Conservation (phyloP, 2,113 vertebrate species). For the Odontophorus gujanensis region DNA sequence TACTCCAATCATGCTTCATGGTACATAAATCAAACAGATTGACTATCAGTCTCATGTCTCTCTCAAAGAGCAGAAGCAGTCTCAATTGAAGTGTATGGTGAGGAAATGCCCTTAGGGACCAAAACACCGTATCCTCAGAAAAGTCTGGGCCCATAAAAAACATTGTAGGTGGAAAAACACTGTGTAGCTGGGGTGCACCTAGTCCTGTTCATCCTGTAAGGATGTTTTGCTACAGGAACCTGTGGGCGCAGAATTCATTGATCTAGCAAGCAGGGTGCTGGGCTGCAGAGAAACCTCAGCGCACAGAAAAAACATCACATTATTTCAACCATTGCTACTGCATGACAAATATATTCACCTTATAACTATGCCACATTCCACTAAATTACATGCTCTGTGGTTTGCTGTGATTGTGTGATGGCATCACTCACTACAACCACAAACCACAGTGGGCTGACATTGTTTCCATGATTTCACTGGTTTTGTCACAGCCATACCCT, state of each 20-base stretch:
- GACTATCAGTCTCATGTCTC: conserved; percentile 20
- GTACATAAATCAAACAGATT: conserved; percentile 61
- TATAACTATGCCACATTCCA: neutral
- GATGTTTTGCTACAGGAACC: neutral
- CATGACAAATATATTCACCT: neutral
- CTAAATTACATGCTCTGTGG: neutral
- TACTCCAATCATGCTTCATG: conserved; percentile 20
- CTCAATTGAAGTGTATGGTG: neutral
- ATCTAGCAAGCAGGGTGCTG: neutral
- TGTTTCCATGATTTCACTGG: neutral
- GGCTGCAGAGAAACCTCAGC: neutral
- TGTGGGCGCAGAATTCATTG: neutral
- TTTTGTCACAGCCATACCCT: neutral
- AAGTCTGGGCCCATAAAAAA: neutral
- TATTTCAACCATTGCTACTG: neutral
- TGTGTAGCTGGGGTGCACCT: neutral
- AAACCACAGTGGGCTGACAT: neutral
- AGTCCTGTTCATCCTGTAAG: neutral
- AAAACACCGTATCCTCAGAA: neutral
- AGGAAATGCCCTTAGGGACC: neutral
- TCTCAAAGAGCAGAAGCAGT: conserved; percentile 30
- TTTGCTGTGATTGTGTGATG: neutral
- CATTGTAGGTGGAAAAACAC: neutral
- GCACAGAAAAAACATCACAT: neutral
- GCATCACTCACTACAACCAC: neutral